Base-by-base conservation (phyloP, 2,113 vertebrate genomes). In the Urocitellus parryii region DNA sequence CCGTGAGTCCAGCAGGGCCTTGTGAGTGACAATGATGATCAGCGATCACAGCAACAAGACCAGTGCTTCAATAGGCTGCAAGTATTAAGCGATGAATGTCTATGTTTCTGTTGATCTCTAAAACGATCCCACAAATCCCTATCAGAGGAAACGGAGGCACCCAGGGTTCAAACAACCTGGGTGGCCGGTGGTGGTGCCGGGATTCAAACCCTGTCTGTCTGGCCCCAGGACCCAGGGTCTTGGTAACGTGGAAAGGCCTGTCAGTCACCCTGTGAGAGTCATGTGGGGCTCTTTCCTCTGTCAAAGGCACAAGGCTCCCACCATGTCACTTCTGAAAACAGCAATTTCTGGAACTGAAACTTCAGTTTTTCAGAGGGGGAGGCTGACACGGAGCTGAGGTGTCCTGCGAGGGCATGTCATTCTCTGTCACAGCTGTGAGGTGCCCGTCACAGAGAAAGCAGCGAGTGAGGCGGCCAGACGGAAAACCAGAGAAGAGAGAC, bases 331-430 rank as follows among this genome's bases (percentile, higher is more conserved):
- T 97, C 78, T 96, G 97, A 97, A 97, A 96, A 97, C 88, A 94
- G 96, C 94, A 82, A 96, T 96, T 97, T 97, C 94, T 96, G 92
- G 95, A 92, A 92, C 73, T 88, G 92, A 97, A 92, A 92, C 96
- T 96, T 97, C 92, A 88, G 90, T 96, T 97, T 97, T 96, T 95
- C 86, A 70, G 94, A 95, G 74, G 24, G 84, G 73, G 84, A 94
- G 86, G 83, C 87, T 96, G 97, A 96, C 72, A 27, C 45, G 18
- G 79, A 95, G 89, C 51, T 0, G 89, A 91, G 91, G 61, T 83
- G 24, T 81, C 48, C 18, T 1, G 18, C 85, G 32, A 27, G 17
- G 74, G 58, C 74, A 1, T 87, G 86, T 79, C 90, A 86, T 18
- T 65, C 83, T 42, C 48, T 13, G 13, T 93, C 94, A 78, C 42